phyloP scores from a whole-genome alignment of 2,113 vertebrate species.

The Terrapene triunguis region DNA sequence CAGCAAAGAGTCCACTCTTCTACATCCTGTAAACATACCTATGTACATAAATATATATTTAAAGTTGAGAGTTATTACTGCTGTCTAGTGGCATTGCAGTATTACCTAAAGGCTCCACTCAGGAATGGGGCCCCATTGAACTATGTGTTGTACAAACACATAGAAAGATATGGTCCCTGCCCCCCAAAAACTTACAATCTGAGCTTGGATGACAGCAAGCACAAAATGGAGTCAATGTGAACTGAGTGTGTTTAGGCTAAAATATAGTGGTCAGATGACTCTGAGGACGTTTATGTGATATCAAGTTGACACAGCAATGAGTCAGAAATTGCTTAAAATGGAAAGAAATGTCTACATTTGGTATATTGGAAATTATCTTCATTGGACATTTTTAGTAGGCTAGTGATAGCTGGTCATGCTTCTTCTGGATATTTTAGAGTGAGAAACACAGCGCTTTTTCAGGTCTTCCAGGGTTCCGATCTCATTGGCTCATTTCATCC shows the following conservation, averaged over 20 bases:
- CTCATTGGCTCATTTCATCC: background rate
- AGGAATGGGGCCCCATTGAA: background rate
- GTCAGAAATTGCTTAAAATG: background rate
- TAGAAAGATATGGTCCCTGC: background rate
- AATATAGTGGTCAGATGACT: background rate
- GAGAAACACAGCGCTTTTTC: background rate
- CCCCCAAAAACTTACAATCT: background rate
- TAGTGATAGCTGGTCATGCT: background rate
- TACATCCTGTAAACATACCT: background rate
- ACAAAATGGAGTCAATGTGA: background rate
- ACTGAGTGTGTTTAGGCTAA: background rate
- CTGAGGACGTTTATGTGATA: background rate
- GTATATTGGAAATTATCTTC: background rate
- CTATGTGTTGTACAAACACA: background rate
- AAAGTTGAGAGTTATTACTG: background rate
- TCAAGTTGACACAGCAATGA: background rate
- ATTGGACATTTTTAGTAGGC: background rate
- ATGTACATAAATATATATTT: too few species aligned
- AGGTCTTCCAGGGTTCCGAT: background rate
- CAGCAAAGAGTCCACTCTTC: background rate
- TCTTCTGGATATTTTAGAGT: background rate
- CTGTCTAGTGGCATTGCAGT: background rate
- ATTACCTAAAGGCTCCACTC: background rate
- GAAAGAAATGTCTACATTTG: conserved; percentile 8
- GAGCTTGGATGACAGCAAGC: background rate